Evolutionary conservation across 2,797 vertebrate species (phyloP).

Genomic region (Scleropages formosus): DNA sequence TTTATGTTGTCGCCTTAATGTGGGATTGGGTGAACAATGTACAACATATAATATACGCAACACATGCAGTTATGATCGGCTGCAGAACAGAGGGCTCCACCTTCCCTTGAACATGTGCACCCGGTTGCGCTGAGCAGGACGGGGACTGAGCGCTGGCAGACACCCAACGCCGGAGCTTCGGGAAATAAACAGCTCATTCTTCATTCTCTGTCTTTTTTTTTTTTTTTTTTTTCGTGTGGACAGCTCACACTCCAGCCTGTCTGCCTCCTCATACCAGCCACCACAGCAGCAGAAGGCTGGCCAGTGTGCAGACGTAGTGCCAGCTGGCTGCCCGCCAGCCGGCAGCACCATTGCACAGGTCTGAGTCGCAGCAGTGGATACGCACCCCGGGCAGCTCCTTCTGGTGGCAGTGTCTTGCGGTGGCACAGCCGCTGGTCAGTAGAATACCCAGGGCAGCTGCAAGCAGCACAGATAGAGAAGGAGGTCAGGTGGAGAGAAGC

Average conservation of each 20-base stretch:
- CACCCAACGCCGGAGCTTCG: background rate
- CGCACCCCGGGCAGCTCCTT: constrained; percentile 67
- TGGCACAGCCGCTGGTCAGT: constrained; percentile 70
- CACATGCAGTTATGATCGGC: background rate
- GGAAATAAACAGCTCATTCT: background rate
- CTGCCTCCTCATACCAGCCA: constrained; percentile 14
- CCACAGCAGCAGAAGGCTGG: constrained; percentile 31
- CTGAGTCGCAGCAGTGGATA: constrained; percentile 58
- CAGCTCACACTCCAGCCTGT: background rate
- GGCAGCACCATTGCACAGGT: constrained; percentile 57
- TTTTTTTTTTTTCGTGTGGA: too few relatives aligned
- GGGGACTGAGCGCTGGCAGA: background rate
- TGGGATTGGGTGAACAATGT: background rate
- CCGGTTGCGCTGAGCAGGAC: background rate
- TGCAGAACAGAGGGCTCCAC: background rate
- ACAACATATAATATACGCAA: background rate
- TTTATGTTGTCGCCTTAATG: background rate
- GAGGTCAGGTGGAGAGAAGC: background rate
- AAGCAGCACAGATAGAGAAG: background rate
- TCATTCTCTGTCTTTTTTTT: too few relatives aligned
- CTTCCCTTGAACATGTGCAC: background rate
- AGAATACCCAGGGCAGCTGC: constrained; percentile 67
- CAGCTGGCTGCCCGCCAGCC: background rate
- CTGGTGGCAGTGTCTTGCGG: constrained; percentile 72
- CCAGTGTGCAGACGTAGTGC: constrained; percentile 29